Percentiles rank a stretch among this genome's conserved stretches.
Evolutionary conservation across 2,888 invertebrate genomes (phyloP).

Genomic region (Harmothoe impar): DNA sequence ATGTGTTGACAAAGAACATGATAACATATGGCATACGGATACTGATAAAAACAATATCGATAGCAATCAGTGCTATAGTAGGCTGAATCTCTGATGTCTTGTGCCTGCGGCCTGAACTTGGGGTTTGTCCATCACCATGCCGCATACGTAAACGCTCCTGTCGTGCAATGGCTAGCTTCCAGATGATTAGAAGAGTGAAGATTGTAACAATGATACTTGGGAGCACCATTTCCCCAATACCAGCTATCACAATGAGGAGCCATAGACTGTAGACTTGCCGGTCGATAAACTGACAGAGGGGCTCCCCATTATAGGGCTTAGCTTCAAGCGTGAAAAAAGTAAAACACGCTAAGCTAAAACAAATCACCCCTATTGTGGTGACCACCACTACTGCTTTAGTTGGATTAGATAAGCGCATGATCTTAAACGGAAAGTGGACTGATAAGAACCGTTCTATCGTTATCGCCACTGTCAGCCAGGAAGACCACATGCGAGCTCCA

Average conservation of each 20-base stretch:
- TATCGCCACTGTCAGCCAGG: constrained; percentile 58
- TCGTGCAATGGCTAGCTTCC: constrained; percentile 18
- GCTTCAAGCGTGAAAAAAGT: constrained; percentile 37
- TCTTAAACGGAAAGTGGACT: constrained; percentile 45
- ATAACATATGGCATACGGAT: constrained; percentile 51
- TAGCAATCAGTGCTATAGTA: constrained; percentile 48
- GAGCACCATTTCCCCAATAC: constrained; percentile 46
- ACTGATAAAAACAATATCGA: constrained; percentile 52
- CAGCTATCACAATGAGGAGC: constrained; percentile 36
- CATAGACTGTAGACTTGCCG: not conserved
- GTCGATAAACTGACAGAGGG: constrained; percentile 46
- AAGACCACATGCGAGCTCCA: constrained; percentile 51
- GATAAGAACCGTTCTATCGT: constrained; percentile 57
- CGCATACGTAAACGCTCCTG: constrained; percentile 30
- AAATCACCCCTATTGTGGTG: constrained; percentile 21
- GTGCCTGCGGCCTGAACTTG: not conserved
- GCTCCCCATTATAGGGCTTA: not conserved
- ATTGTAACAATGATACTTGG: constrained; percentile 61
- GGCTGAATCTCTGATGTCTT: not conserved
- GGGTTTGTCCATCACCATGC: not conserved
- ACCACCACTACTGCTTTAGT: constrained; percentile 41
- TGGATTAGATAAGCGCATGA: constrained; percentile 16
- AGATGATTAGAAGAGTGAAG: constrained; percentile 60
- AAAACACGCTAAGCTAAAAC: constrained; percentile 35
- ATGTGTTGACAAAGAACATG: constrained; percentile 25